These are phyloP conservation scores for Sebastes hopkinsi DNA, from an alignment of 2,797 vertebrate species.

Conservation along the genomic window DNA sequence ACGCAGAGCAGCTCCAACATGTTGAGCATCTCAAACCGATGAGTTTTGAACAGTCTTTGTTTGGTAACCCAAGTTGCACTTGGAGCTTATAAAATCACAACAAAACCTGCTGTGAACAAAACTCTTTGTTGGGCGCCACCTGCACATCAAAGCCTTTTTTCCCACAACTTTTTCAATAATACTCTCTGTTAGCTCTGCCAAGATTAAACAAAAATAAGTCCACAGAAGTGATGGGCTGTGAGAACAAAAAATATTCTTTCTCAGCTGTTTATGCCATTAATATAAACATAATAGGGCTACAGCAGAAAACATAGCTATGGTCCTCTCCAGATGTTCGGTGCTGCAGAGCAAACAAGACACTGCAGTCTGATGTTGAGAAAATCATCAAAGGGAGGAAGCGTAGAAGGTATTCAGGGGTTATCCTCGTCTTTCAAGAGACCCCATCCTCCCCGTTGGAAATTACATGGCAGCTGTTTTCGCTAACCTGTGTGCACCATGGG, in stretches of 20 bases:
- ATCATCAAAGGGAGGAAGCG: conserved; percentile 53
- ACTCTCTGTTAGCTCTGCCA: conserved; percentile 40
- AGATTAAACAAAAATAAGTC: conserved; percentile 22
- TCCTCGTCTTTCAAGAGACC: conserved; percentile 32
- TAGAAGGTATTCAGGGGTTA: conserved; percentile 47
- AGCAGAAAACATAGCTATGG: conserved; percentile 6
- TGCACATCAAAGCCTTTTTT: conserved; percentile 66
- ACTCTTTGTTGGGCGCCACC: conserved; percentile 47
- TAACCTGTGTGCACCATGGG: conserved; percentile 41
- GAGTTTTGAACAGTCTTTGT: conserved; percentile 49
- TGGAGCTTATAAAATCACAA: conserved; percentile 61
- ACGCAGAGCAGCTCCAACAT: conserved; percentile 52
- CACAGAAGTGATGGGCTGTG: conserved; percentile 24
- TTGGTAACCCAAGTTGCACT: conserved; percentile 65
- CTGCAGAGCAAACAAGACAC: conserved; percentile 41
- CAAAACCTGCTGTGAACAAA: conserved; percentile 60
- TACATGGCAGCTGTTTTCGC: conserved; percentile 62
- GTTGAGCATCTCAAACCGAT: conserved; percentile 42
- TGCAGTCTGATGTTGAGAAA: conserved; percentile 48
- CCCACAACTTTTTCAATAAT: conserved; percentile 25
- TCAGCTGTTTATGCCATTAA: conserved; percentile 54
- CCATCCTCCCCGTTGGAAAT: conserved; percentile 47
- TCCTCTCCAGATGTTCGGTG: conserved; percentile 54
- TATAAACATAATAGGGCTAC: conserved; percentile 37
- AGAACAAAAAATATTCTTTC: conserved; percentile 49